Evolutionary conservation across 2,797 vertebrate species (phyloP).

Genomic region (Darevskia mixta): DNA sequence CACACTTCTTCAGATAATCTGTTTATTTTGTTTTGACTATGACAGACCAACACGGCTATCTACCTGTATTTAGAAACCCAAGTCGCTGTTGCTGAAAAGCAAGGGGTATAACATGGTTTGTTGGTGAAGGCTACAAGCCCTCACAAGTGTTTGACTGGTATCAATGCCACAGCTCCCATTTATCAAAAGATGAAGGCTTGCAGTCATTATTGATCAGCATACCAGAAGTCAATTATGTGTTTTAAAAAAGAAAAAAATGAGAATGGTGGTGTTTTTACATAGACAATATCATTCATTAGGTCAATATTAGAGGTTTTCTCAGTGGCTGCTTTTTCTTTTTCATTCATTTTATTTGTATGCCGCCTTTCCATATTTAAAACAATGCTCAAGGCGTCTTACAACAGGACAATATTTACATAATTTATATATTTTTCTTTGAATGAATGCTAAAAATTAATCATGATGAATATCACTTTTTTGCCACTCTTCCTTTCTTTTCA

Average conservation of each 20-base stretch:
- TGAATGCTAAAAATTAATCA: slow-evolving; percentile 40
- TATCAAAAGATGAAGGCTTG: neutral
- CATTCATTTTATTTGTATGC: too few species aligned
- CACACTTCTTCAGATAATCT: too few species aligned
- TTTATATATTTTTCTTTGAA: slow-evolving; percentile 35
- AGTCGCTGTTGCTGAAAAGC: slow-evolving; percentile 32
- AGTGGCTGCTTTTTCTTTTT: slow-evolving; percentile 45
- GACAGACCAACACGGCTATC: too few species aligned
- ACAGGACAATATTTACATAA: too few species aligned
- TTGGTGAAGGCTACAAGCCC: neutral
- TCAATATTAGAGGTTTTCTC: slow-evolving; percentile 50
- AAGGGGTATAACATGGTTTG: slow-evolving; percentile 50
- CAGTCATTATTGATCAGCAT: neutral
- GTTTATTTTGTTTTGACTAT: too few species aligned
- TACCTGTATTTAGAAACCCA: slow-evolving; percentile 59
- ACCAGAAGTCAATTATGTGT: neutral
- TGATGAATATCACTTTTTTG: slow-evolving; percentile 43
- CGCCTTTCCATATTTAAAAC: too few species aligned
- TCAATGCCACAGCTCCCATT: neutral
- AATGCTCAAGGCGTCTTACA: too few species aligned
- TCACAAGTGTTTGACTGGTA: neutral
- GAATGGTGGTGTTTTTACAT: neutral
- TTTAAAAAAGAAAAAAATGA: neutral
- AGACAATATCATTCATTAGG: slow-evolving; percentile 7
- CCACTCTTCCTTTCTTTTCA: slow-evolving; percentile 40